A percentile compares a stretch with the other conserved stretches of the same genome.
These are phyloP conservation scores for Euglossa dilemma DNA, from an alignment of 1,140 invertebrate species.

Conservation along the genomic window DNA sequence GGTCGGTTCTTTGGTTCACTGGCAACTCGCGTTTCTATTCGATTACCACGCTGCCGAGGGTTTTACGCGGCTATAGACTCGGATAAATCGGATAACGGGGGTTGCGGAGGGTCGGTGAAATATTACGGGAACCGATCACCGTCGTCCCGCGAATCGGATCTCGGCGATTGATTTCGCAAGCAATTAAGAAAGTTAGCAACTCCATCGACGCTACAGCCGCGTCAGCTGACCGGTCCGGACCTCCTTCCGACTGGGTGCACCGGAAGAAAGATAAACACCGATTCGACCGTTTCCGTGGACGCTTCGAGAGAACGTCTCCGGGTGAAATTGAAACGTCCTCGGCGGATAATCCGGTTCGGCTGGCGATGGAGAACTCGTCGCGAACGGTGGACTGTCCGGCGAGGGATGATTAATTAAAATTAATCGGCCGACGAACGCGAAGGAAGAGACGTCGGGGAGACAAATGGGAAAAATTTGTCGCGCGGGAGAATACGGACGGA, in stretches of 20 bases:
- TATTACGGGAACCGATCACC: background rate
- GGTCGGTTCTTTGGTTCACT: background rate
- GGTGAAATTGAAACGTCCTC: background rate
- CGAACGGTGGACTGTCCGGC: no score
- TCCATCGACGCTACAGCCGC: background rate
- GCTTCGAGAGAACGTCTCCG: background rate
- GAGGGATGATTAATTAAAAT: background rate
- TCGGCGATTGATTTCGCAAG: slow-evolving; percentile 22
- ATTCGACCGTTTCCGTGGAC: background rate
- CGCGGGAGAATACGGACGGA: background rate
- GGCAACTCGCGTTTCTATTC: background rate
- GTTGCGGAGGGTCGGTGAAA: background rate
- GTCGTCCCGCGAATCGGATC: no score
- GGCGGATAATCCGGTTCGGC: background rate
- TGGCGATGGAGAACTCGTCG: no score
- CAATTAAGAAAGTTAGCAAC: slow-evolving; percentile 28
- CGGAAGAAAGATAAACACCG: slow-evolving; percentile 19
- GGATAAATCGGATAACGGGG: background rate
- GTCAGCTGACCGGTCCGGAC: slow-evolving; percentile 15
- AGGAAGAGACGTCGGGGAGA: no score
- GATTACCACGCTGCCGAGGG: background rate
- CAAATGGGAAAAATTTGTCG: no score
- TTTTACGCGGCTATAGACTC: background rate
- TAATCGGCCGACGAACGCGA: background rate
- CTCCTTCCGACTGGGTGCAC: background rate